phyloP scores from a whole-genome alignment of 2,888 invertebrate species.

The Amphipyra berbera region DNA sequence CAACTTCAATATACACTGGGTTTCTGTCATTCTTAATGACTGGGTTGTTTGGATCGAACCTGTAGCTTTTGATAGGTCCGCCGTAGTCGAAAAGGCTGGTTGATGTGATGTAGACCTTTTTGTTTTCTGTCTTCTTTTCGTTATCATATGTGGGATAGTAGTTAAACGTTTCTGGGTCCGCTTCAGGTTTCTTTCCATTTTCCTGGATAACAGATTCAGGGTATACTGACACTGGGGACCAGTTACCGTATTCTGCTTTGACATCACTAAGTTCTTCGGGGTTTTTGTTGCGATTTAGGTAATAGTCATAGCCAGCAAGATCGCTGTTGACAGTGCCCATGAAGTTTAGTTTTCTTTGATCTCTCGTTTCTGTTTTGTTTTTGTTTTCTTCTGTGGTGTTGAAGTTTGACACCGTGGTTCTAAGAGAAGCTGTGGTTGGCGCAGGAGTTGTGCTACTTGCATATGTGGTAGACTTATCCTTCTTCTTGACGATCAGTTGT shows the following conservation, averaged over 20 bases:
- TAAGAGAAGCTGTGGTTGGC: conserved; percentile 78
- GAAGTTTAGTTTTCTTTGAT: conserved; percentile 84
- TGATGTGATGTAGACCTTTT: conserved; percentile 86
- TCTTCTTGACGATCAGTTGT: conserved; percentile 93
- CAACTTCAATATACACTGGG: conserved; percentile 88
- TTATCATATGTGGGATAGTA: conserved; percentile 87
- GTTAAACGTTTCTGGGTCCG: conserved; percentile 81
- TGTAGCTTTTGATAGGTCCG: conserved; percentile 82
- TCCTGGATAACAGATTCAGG: conserved; percentile 86
- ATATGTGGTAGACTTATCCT: conserved; percentile 87
- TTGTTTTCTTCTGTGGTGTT: conserved; percentile 74
- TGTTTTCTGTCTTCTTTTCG: conserved; percentile 81
- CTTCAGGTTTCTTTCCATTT: conserved; percentile 79
- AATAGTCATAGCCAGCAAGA: conserved; percentile 86
- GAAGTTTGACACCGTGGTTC: conserved; percentile 66
- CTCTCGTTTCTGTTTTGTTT: conserved; percentile 83
- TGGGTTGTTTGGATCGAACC: conserved; percentile 86
- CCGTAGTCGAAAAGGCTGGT: conserved; percentile 82
- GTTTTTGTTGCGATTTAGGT: conserved; percentile 81
- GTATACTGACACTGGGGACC: conserved; percentile 88
- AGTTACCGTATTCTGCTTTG: conserved; percentile 87
- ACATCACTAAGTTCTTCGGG: conserved; percentile 82
- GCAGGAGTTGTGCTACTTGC: conserved; percentile 68
- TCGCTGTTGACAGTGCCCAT: conserved; percentile 81
- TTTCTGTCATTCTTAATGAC: conserved; percentile 89